Evolutionary conservation across 2,888 invertebrate genomes (phyloP).

Genomic region (Danaus chrysippus): DNA sequence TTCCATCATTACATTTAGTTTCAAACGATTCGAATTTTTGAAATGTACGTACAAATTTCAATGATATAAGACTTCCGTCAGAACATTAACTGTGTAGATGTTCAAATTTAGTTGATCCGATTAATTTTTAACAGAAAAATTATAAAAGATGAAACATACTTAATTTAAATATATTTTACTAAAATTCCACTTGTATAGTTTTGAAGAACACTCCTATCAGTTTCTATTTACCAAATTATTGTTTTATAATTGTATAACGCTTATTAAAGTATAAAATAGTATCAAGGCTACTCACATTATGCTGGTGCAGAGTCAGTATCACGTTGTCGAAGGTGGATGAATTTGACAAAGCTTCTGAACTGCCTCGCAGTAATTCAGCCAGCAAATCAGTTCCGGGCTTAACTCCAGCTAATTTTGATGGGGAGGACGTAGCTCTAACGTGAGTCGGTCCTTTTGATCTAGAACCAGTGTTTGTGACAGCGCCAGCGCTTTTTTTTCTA

Average conservation of each 20-base stretch:
- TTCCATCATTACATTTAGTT: slow-evolving; percentile 14
- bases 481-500: slow-evolving; percentile 81
- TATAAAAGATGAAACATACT: too few relatives aligned
- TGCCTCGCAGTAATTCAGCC: slow-evolving; percentile 87
- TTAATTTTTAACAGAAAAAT: too few relatives aligned
- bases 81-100: too few relatives aligned
- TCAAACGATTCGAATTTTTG: too few relatives aligned
- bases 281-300: slow-evolving; percentile 66
- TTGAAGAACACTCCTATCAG: neutral
- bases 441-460: slow-evolving; percentile 79
- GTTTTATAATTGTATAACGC: too few relatives aligned
- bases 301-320: slow-evolving; percentile 70
- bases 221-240: too few relatives aligned
- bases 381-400: slow-evolving; percentile 80
- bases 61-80: too few relatives aligned
- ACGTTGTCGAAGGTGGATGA: slow-evolving; percentile 76
- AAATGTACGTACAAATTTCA: too few relatives aligned
- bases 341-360: slow-evolving; percentile 86
- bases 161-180: too few relatives aligned
- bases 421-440: slow-evolving; percentile 88
- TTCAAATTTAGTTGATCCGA: too few relatives aligned
- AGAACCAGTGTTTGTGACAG: slow-evolving; percentile 55
- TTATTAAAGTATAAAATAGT: slow-evolving; percentile 1
- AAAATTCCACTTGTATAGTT: too few relatives aligned
- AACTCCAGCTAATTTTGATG: slow-evolving; percentile 85